A percentile compares a stretch with the other conserved stretches of the same genome.
phyloP scores from a whole-genome alignment of 2,797 vertebrate species.

The Acomys russatus region DNA sequence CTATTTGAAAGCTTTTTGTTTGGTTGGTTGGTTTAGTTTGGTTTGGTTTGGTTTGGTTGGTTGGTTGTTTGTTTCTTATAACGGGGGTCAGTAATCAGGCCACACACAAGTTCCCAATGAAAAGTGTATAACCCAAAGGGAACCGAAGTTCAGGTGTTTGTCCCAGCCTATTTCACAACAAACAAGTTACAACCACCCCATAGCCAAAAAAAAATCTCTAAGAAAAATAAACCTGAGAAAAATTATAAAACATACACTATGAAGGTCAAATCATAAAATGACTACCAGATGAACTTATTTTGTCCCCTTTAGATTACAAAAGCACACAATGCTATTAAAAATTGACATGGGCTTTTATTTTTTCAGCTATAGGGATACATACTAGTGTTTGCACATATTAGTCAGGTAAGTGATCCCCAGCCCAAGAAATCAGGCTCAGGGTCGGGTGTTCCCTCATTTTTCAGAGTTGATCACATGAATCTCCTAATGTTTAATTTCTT shows the following conservation, averaged over 20 bases:
- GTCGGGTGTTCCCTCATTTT: not conserved
- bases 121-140: not conserved
- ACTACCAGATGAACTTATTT: constrained; percentile 46
- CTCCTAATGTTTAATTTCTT: not conserved
- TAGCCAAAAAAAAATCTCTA: not conserved
- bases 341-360: not conserved
- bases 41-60: too few relatives aligned
- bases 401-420: not conserved
- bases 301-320: not conserved
- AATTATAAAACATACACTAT: constrained; percentile 6
- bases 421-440: constrained; percentile 24
- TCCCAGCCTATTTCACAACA: constrained; percentile 11
- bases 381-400: too few relatives aligned
- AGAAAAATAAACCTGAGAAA: constrained; percentile 51
- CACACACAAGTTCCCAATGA: constrained; percentile 24
- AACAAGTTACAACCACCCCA: not conserved
- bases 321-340: not conserved
- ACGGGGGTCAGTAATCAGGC: not conserved
- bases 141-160: constrained; percentile 37
- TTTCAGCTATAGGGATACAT: not conserved
- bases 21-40: too few relatives aligned
- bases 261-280: constrained; percentile 16
- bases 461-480: not conserved
- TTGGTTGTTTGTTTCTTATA: not conserved
- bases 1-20: not conserved